Evolutionary conservation across 37 sponge, comb jelly and placozoan genomes (phyloP).

Genomic region (Chondrosia reniformis): DNA sequence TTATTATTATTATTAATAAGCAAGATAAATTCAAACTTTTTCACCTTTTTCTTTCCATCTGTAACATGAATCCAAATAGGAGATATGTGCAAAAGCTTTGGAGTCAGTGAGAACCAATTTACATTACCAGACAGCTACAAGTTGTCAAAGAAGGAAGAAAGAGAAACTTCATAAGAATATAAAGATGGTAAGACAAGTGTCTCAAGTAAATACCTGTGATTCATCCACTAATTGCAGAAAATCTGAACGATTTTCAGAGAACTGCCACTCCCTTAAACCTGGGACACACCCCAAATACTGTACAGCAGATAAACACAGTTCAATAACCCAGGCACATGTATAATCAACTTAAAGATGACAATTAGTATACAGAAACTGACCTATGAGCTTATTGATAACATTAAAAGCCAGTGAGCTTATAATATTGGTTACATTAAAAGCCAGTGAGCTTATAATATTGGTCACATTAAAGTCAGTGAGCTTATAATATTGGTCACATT

Average conservation of each 20-base stretch:
- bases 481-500: no score
- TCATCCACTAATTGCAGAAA: conserved; percentile 73
- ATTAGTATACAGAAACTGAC: no score
- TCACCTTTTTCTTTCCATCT: conserved; percentile 73
- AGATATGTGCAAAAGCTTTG: conserved; percentile 57
- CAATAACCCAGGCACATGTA: no score
- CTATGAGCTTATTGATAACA: no score
- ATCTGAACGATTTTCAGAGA: conserved; percentile 46
- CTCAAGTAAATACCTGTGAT: conserved; percentile 46
- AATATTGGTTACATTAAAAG: background rate
- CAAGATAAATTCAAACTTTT: no score
- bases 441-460: no score
- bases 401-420: no score
- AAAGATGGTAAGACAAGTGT: background rate
- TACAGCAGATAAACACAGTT: background rate
- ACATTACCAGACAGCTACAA: conserved; percentile 50
- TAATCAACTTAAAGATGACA: no score
- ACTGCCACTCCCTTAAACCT: conserved; percentile 61
- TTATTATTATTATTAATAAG: no score
- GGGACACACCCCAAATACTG: conserved; percentile 77
- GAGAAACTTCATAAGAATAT: background rate
- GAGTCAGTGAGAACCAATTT: conserved; percentile 57
- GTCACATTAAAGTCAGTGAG: no score
- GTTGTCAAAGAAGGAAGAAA: background rate
- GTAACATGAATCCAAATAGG: conserved; percentile 74